Evolutionary conservation across 2,888 invertebrate species (phyloP), one percentile per base, ranked within the genome.

Genomic region (Mythimna lalbum): DNA sequence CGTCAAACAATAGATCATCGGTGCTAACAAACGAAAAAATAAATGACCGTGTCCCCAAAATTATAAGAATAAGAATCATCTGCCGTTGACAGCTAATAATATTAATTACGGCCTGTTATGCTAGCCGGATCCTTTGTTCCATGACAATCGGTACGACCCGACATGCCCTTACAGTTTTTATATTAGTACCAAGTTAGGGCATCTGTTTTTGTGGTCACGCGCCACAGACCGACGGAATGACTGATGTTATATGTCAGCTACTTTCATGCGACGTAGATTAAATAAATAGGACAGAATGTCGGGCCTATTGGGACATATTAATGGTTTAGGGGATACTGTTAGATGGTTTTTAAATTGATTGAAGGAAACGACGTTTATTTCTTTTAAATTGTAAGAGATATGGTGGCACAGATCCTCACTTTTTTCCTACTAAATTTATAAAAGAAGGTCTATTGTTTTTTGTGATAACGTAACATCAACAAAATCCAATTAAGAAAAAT

Each of bases 181-280:
- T 87, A 86, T 75, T 71, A 86, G 89, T 87, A 84, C 87, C 87
- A 79, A 89, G 84, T 83, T 83, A 84, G 87, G 87, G 86, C 92
- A 89, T 90, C 86, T 92, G 92, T 94, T 94, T 94, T 94, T 94
- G 93, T 90, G 87, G 88, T 89, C 87, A 90, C 89, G 89, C 89
- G 90, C 88, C 85, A 88, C 90, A 88, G 87, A 90, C 89, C 87
- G 89, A 81, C 86, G 87, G 82, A 92, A 92, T 95, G 93, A 94
- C 89, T 93, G 93, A 94, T 93, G 92, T 84, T 90, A 89, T 91
- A 92, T 92, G 92, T 93, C 93, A 93, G 93, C 91, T 89, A 86
- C 85, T 93, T 91, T 90, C 83, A 79, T 77, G 80, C 67, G 79
- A 47, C 91, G 91, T 78, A 93, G 93, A 93, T 84, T 89, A 90